Evolutionary conservation across 2,797 vertebrate genomes (phyloP).

Genomic region (Cyclopterus lumpus): DNA sequence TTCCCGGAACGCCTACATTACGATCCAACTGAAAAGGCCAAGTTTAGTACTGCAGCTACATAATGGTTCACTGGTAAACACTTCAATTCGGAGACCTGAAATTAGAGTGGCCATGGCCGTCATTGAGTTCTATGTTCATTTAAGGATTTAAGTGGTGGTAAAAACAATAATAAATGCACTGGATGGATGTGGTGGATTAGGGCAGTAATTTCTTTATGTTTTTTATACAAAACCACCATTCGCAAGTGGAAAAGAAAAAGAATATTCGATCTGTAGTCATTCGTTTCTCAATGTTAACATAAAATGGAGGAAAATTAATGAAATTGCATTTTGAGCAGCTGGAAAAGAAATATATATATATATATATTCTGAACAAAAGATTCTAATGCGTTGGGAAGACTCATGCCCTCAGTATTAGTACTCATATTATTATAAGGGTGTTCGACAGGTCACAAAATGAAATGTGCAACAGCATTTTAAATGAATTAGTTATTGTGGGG

Average conservation of each 20-base stretch:
- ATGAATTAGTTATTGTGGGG: constrained; percentile 34
- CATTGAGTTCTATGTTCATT: background rate
- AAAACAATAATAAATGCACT: too few species aligned
- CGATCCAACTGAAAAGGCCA: constrained; percentile 6
- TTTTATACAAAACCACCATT: background rate
- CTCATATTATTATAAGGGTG: background rate
- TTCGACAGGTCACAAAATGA: background rate
- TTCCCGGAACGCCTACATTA: constrained; percentile 11
- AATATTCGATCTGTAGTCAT: too few species aligned
- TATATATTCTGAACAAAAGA: background rate
- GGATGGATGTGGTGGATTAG: too few species aligned
- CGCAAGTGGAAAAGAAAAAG: background rate
- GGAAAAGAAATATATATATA: background rate
- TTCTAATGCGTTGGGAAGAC: background rate
- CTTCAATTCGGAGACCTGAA: background rate
- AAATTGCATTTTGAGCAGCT: background rate
- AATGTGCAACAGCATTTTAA: constrained; percentile 14
- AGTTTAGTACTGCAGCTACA: constrained; percentile 3
- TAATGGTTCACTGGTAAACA: background rate
- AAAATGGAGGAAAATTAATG: too few species aligned
- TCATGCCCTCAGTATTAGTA: background rate
- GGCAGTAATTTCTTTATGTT: too few species aligned
- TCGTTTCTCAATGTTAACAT: background rate
- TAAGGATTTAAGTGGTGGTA: background rate
- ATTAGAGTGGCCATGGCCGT: too few species aligned